phyloP scores from a whole-genome alignment of 2,113 vertebrate species.

The Australoheros scitulus region DNA sequence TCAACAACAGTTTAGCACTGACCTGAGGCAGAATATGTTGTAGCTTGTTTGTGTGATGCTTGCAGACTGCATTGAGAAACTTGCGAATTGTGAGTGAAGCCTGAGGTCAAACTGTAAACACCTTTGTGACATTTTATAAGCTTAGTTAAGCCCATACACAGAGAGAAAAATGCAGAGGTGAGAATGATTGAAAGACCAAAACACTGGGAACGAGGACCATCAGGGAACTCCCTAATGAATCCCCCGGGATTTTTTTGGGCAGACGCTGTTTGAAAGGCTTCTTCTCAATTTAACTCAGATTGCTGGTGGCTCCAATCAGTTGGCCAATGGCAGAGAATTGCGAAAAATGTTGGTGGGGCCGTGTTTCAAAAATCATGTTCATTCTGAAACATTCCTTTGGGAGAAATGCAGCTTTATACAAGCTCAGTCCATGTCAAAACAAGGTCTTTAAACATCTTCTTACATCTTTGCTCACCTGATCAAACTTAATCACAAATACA shows the following conservation, averaged over 20 bases:
- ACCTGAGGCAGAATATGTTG: constrained; percentile 59
- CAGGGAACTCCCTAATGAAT: neutral
- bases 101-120: neutral
- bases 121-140: neutral
- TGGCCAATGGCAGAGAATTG: constrained; percentile 7
- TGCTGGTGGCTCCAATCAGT: constrained; percentile 18
- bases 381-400: constrained; percentile 6
- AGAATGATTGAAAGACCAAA: constrained; percentile 5
- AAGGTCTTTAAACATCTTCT: neutral
- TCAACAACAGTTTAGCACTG: constrained; percentile 27
- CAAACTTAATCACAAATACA: neutral
- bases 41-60: constrained; percentile 53
- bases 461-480: neutral
- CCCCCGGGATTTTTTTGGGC: neutral
- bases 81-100: neutral
- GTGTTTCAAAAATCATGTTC: neutral
- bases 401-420: constrained; percentile 19
- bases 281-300: constrained; percentile 36
- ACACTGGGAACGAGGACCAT: neutral
- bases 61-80: constrained; percentile 17
- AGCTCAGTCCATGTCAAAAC: neutral
- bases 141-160: constrained; percentile 13
- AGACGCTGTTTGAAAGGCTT: constrained; percentile 31
- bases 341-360: constrained; percentile 16
- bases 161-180: neutral